phyloP scores from a whole-genome alignment of 1,140 invertebrate species.

The Eueides isabella region DNA sequence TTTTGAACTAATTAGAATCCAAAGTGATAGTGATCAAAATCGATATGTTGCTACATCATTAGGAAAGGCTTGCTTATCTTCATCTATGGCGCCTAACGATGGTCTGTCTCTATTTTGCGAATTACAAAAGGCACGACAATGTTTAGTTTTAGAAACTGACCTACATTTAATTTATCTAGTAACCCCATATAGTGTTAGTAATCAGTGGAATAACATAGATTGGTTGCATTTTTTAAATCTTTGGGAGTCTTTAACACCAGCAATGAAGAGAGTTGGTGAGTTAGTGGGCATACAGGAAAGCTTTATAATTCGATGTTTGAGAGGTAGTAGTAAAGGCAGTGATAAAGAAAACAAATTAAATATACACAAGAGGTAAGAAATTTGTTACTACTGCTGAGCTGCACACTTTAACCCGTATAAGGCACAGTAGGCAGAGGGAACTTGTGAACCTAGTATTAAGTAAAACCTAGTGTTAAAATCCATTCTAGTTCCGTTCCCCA shows the following conservation, averaged over 20 bases:
- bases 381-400: too few species aligned
- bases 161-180: conserved; percentile 97
- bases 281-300: conserved; percentile 95
- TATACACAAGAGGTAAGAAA: conserved; percentile 80
- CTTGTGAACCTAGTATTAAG: too few species aligned
- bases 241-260: conserved; percentile 91
- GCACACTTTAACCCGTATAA: too few species aligned
- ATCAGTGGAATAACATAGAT: conserved; percentile 90
- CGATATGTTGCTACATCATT: conserved; percentile 92
- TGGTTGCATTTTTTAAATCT: conserved; percentile 94
- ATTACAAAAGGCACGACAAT: conserved; percentile 93
- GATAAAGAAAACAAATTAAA: conserved; percentile 81
- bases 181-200: conserved; percentile 92
- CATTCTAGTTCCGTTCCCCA: too few species aligned
- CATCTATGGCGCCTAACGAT: conserved; percentile 96
- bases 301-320: conserved; percentile 92
- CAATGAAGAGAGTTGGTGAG: conserved; percentile 92
- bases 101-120: conserved; percentile 94
- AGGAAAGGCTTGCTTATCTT: conserved; percentile 95
- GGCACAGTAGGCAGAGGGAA: too few species aligned
- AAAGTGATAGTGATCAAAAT: conserved; percentile 75
- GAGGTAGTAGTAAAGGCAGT: conserved; percentile 85
- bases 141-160: conserved; percentile 96
- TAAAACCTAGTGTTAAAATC: too few species aligned
- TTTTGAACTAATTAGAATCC: conserved; percentile 84